Base-by-base conservation (phyloP, 1,140 invertebrate genomes). In the Homarus americanus region DNA sequence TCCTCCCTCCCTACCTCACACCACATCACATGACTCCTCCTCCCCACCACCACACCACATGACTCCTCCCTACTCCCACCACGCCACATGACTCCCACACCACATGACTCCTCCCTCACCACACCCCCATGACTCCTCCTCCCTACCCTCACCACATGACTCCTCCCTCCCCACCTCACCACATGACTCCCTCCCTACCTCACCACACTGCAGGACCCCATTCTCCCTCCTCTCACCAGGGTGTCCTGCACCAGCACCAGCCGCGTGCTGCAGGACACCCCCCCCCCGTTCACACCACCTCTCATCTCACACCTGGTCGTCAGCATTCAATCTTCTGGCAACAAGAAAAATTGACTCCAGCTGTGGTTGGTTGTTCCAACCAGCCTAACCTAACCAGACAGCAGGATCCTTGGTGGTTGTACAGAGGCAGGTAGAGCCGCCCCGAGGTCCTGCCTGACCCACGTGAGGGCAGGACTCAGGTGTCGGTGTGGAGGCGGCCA, bases 41-140 rank as follows among this genome's bases (percentile, higher is more conserved):
- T n/a, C n/a, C n/a, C n/a, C n/a, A n/a, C n/a, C n/a, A n/a, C n/a
- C n/a, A n/a, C n/a, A n/a, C n/a, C n/a, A n/a, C n/a, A n/a, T n/a
- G n/a, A n/a, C 28, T 44, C 44, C 40, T 80, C 78, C 78, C 75
- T 41, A 36, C 38, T 44, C 78, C n/a, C 78, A n/a, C n/a, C n/a
- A n/a, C n/a, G n/a, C n/a, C n/a, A n/a, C n/a, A n/a, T n/a, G n/a
- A n/a, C n/a, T 20, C 53, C 44, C 17, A 9, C 1, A 0, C 17
- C 5, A 4, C 53, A 15, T 24, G 17, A 15, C 4, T 24, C 53
- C 53, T 58, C 53, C 17, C 53, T 58, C 53, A 15, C 53, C 17
- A 9, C 44, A 49, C 9, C 44, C 9, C 44, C 44, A 58, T 15
- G 17, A 15, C 17, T 4, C 53, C 53, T 58, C 17, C 53, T 4